Evolutionary conservation across 2,888 invertebrate genomes (phyloP), one percentile per base, ranked within the genome.

Genomic region (Pseudoips prasinana): DNA sequence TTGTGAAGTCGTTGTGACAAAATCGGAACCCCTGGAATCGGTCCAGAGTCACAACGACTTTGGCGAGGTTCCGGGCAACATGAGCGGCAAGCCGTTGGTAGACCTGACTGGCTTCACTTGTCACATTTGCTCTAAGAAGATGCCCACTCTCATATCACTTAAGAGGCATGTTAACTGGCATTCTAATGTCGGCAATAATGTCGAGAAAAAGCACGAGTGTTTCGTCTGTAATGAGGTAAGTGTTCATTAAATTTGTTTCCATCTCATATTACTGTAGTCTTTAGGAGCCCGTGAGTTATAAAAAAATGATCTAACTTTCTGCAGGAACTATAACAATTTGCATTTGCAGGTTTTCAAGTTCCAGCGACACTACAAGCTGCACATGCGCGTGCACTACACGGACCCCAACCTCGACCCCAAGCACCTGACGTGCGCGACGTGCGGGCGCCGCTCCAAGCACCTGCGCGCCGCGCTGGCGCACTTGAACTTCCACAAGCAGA

Each of bases 1-100:
- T 86, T 89, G 89, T 81, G 89, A 89, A 52, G 88, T 89, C 83
- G 89, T 89, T 83, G 89, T 89, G 84, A 82, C 88, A 18, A 89
- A 89, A 62, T 70, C 82, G 84, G 89, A 89, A 77, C 88, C 88
- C 63, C 83, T 84, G 85, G 87, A 84, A 42, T 58, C 50, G 41
- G 59, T 79, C 80, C 88, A 85, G 85, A 77, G 73, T 84, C 85
- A 81, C 85, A 86, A 82, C 86, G 87, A 74, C 84, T 73, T 70
- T 62, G 71, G 68, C 7, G 79, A 73, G 79, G 83, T 77, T 77
- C 78, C 76, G 53, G 59, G 64, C 37, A 56, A 43, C 29, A 37
- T 28, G n/a, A 41, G 47, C 31, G 36, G 28, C 23, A 54, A 54
- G 34, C 45, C 54, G 26, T 26, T 70, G 5, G 77, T 82, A 20